A percentile compares a stretch with the other conserved stretches of the same genome.
Evolutionary conservation across 2,888 invertebrate species (phyloP).

Genomic region (Tetranychus piercei): DNA sequence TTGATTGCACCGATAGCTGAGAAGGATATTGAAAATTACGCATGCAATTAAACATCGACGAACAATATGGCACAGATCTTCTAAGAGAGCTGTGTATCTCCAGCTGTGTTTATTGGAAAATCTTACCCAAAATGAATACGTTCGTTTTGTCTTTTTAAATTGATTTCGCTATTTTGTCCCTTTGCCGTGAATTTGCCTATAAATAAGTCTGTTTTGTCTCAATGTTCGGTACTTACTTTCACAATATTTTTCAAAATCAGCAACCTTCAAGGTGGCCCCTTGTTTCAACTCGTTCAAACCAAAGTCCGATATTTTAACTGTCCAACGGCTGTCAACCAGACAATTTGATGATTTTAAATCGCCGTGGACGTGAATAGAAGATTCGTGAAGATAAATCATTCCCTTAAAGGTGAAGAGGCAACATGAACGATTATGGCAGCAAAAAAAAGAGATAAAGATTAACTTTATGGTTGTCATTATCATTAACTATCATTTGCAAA

Average conservation of each 20-base stretch:
- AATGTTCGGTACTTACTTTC: conserved; percentile 22
- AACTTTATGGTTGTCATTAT: background rate
- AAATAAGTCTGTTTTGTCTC: too few species aligned
- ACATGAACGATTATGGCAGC: too few species aligned
- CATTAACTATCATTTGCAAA: background rate
- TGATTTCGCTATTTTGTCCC: too few species aligned
- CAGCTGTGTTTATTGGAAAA: background rate
- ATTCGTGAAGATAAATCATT: conserved; percentile 44
- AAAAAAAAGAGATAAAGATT: conserved; percentile 21
- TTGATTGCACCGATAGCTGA: too few species aligned
- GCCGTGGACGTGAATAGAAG: conserved; percentile 49
- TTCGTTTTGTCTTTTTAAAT: too few species aligned
- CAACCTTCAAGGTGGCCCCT: conserved; percentile 22
- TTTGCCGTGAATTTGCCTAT: too few species aligned
- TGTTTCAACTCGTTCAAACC: conserved; percentile 61
- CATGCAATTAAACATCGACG: conserved; percentile 21
- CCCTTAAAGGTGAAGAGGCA: conserved; percentile 40
- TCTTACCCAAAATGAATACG: background rate
- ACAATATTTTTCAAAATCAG: conserved; percentile 26
- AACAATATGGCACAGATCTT: too few species aligned
- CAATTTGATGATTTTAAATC: conserved; percentile 98
- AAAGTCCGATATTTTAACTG: conserved; percentile 88
- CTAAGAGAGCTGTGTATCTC: too few species aligned
- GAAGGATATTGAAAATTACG: too few species aligned
- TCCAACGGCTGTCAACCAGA: conserved; percentile 92